Base-by-base conservation (phyloP, 2,888 invertebrate genomes). In the Drosophila prostipennis region DNA sequence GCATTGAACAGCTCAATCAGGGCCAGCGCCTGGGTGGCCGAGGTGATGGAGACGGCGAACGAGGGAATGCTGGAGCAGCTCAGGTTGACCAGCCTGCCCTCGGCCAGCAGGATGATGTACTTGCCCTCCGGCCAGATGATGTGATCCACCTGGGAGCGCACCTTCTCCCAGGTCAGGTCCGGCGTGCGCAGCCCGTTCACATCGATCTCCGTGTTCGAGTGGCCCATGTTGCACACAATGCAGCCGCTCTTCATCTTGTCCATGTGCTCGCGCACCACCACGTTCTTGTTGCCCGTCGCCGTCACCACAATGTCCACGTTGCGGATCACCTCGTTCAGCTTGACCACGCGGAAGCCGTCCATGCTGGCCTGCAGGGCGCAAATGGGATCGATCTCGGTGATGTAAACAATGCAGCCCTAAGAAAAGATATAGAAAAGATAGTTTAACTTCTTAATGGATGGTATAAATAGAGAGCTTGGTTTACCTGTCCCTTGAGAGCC, bases 51-150 rank as follows among this genome's bases (percentile, higher is more conserved):
- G 58, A 99, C 98, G 78, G 99, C 98, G 93, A 99, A 98, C 26
- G 98, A 99, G 7, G 99, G 98, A 90, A 99, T 95, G 91, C 98
- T 98, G 26, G 98, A 99, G 91, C 99, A 99, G 89, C 98, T 98
- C 74, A 98, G 93, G 93, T 99, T 99, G 54, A 99, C 98, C 54
- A 99, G 94, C 5, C 99, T 95, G 39, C 99, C 99, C 93, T 98
- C 98, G 1, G 98, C 98, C 70, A 98, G 93, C 16, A 98, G 93
- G 57, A 98, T 96, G 80, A 99, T 97, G 70, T 98, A 94, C 92
- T 98, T 99, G 72, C 98, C 98, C 92, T 97, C 98, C 10, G 98
- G 98, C 98, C 98, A 99, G 84, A 99, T 98, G 78, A 99, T 97
- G 92, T 99, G 99, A 93, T 99, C 99, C 45, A 99, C 99, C 93